Evolutionary conservation across 2,888 invertebrate genomes (phyloP).

Genomic region (Adineta ricciae): DNA sequence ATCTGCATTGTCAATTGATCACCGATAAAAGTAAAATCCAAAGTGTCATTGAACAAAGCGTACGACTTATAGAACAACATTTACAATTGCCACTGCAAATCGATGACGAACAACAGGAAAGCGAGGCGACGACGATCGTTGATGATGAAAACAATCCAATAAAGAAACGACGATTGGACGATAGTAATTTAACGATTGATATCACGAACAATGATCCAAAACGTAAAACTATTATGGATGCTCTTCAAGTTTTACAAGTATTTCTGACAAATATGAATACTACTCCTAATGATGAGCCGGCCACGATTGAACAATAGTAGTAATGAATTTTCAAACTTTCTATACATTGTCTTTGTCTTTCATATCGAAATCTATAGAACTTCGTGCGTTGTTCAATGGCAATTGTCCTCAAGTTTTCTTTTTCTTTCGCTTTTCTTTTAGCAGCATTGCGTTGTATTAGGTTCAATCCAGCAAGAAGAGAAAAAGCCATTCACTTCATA

Average conservation of each 20-base stretch:
- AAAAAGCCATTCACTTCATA: not conserved
- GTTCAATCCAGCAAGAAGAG: not conserved
- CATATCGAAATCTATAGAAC: not conserved
- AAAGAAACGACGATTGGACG: slow-evolving; percentile 16
- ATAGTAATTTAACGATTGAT: not conserved
- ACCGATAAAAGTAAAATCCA: not conserved
- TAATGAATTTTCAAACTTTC: not conserved
- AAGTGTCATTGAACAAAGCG: not conserved
- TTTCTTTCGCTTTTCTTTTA: not conserved
- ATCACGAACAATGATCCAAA: slow-evolving; percentile 1
- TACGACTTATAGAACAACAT: not conserved
- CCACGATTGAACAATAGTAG: not conserved
- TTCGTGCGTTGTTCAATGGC: not conserved
- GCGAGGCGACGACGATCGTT: not conserved
- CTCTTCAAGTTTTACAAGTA: slow-evolving; percentile 5
- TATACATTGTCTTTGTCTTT: not conserved
- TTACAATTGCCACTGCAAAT: not conserved
- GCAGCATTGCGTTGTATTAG: slow-evolving; percentile 7
- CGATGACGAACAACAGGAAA: slow-evolving; percentile 9
- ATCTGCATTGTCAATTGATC: not conserved
- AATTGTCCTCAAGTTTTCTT: not conserved
- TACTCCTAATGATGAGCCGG: not conserved
- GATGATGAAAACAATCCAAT: slow-evolving; percentile 10
- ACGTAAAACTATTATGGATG: not conserved
- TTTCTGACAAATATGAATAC: not conserved